Base-by-base conservation (phyloP, 2,888 invertebrate species). In the Fragum whitleyi region DNA sequence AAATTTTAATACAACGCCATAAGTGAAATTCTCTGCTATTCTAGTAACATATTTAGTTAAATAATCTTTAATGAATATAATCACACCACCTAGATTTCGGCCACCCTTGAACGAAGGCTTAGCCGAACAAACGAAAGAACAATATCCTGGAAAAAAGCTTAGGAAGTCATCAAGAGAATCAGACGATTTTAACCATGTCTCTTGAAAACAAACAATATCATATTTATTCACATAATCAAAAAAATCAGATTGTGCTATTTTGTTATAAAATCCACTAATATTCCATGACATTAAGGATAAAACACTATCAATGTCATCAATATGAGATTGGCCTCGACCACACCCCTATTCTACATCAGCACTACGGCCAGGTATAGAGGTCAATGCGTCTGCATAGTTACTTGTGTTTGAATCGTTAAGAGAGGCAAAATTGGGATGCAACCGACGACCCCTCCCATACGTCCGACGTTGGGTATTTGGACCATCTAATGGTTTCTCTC, bases 171-270 rank as follows among this genome's bases (percentile, higher is more conserved):
- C 57, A 16, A 57, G n/a, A 28, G 7, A 21, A 16, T 23, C 28
- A 53, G n/a, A 53, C 9, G 11, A 9, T 26, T 26, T 57, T 14
- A 26, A 23, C 57, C 57, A 57, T 57, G 57, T 57, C n/a, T 57
- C 57, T 23, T 57, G 57, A 5, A 57, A 26, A 57, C 57, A 23
- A 57, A 57, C 47, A 47, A n/a, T n/a, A n/a, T n/a, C n/a, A n/a
- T n/a, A n/a, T n/a, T n/a, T n/a, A n/a, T n/a, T n/a, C n/a, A n/a
- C n/a, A n/a, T n/a, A n/a, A n/a, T n/a, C n/a, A n/a, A n/a, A n/a
- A n/a, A n/a, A n/a, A n/a, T n/a, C n/a, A n/a, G n/a, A n/a, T n/a
- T n/a, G n/a, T n/a, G n/a, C n/a, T n/a, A n/a, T n/a, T n/a, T n/a
- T n/a, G n/a, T n/a, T n/a, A n/a, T n/a, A n/a, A n/a, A n/a, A n/a